Percentiles rank a stretch among this genome's conserved stretches.
Evolutionary conservation across 2,797 vertebrate species (phyloP).

Genomic region (Heliangelus exortis): DNA sequence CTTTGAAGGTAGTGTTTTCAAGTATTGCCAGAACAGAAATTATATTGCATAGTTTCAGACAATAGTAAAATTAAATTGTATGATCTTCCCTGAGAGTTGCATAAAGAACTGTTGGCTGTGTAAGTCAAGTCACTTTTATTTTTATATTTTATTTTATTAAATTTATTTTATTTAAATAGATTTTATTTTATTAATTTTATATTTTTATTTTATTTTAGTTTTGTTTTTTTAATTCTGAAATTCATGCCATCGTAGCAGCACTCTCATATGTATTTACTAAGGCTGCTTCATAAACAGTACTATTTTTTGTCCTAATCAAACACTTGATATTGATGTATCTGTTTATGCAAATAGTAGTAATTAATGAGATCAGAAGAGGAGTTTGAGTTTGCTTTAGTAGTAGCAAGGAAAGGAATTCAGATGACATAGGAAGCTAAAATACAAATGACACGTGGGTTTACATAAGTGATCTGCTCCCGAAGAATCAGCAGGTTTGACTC

Average conservation of each 20-base stretch:
- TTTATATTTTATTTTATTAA: too few species aligned
- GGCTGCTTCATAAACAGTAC: background rate
- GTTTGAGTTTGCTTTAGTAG: background rate
- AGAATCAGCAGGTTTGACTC: background rate
- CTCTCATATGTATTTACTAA: background rate
- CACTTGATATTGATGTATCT: background rate
- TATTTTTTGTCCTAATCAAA: background rate
- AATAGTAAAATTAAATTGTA: background rate
- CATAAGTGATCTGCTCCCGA: background rate
- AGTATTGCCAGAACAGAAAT: background rate
- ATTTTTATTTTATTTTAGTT: too few species aligned
- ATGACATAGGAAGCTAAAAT: background rate
- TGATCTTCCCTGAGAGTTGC: background rate
- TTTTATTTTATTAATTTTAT: too few species aligned
- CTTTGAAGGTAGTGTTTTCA: background rate
- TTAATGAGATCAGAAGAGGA: background rate
- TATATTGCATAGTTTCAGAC: background rate
- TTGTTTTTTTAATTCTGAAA: background rate
- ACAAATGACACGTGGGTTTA: background rate
- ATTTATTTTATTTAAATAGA: too few species aligned
- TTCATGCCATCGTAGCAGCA: background rate
- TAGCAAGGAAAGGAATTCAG: background rate
- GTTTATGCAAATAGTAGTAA: background rate
- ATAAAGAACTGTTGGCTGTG: background rate
- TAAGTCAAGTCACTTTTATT: background rate